Base-by-base conservation (phyloP, 2,113 vertebrate species). In the Calypte anna region DNA sequence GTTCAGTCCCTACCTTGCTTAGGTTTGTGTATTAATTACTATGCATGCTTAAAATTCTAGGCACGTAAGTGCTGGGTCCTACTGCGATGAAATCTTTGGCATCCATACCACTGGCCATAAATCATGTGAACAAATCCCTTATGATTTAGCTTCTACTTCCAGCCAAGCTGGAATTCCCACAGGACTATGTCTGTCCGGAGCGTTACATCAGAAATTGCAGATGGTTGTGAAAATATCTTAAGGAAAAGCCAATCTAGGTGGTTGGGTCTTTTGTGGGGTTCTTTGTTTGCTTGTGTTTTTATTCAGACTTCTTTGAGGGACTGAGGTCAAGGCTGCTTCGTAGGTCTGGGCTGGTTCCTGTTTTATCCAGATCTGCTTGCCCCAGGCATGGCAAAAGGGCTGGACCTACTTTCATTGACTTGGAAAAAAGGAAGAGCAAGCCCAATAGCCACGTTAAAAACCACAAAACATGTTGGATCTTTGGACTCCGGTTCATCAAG, bases 81-180 rank as follows among this genome's bases (percentile, higher is more conserved):
- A 43, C 43, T 79, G 70, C 16, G 0, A 48, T 40, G 31, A 95
- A 88, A 78, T 57, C 84, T 53, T 88, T 94, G 93, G 90, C 87
- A 88, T 40, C 38, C 0, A 0, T 25, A 63, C 12, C 38, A 74
- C 44, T 23, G 75, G 38, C 28, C 74, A 23, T 77, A 88, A 94
- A 76, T 70, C 78, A 48, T 44, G 48, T 22, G 63, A 92, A 74
- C 30, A 80, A 91, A 87, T 88, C 85, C 59, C 36, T 89, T 85
- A 46, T 0, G 1, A 80, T 93, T 82, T 74, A 82, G 59, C 51
- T 92, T 55, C 90, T 82, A 10, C 75, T 94, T 70, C 43, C 70
- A 89, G 55, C 59, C 91, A 89, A 75, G 33, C 46, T 82, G 91
- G 78, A 91, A 82, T 31, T 91, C 93, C 79, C 91, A 53, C 30